Percentiles rank a stretch among this genome's conserved stretches.
Evolutionary conservation across 2,797 vertebrate genomes (phyloP).

Genomic region (Macropus fuliginosus): DNA sequence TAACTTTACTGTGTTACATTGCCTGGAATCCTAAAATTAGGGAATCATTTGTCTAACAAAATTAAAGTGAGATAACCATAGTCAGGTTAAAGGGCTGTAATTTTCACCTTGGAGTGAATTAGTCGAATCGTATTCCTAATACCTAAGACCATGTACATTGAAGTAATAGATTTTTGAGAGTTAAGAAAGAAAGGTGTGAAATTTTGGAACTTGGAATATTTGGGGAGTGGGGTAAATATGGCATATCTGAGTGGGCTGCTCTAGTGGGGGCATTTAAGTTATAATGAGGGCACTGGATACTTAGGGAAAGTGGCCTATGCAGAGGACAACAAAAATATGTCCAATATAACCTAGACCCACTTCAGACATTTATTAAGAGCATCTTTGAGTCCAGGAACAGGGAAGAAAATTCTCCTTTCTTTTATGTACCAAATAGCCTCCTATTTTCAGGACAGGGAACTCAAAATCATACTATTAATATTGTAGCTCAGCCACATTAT

Average conservation of each 20-base stretch:
- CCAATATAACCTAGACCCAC: neutral
- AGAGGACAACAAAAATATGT: neutral
- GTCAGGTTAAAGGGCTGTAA: neutral
- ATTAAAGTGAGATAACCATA: slow-evolving; percentile 23
- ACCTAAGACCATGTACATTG: neutral
- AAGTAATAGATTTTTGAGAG: neutral
- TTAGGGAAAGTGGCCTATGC: neutral
- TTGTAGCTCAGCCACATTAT: neutral
- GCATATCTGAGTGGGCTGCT: neutral
- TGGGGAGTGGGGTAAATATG: neutral
- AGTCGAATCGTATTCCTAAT: neutral
- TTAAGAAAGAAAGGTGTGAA: neutral
- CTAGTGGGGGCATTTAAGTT: neutral
- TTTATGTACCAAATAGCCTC: neutral
- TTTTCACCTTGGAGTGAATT: neutral
- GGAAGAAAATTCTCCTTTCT: neutral
- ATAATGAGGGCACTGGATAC: neutral
- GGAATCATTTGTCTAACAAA: slow-evolving; percentile 16
- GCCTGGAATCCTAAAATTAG: slow-evolving; percentile 11
- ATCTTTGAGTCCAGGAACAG: neutral
- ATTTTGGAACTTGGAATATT: neutral
- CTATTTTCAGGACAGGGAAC: neutral
- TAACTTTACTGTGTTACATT: slow-evolving; percentile 5
- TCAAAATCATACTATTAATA: neutral
- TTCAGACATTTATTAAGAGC: neutral